A percentile compares a stretch with the other conserved stretches of the same genome.
phyloP scores from a whole-genome alignment of 2,888 invertebrate species.

The Baronia brevicornis region DNA sequence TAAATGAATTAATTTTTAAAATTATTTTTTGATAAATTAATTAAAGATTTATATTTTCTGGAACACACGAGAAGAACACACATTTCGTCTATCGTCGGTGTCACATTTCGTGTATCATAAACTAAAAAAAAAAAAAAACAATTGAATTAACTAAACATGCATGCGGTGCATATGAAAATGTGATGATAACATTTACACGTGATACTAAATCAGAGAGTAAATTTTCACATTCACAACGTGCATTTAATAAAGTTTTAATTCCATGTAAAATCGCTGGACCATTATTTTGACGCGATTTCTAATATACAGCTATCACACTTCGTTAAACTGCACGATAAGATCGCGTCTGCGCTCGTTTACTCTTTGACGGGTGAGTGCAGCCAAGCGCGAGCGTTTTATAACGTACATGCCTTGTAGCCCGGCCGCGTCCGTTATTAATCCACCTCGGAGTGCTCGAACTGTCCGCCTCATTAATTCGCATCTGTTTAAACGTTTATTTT shows the following conservation, averaged over 20 bases:
- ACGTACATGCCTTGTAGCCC: slow-evolving; percentile 45
- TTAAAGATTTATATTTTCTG: too few species aligned
- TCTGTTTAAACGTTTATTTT: slow-evolving; percentile 6
- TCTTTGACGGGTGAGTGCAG: slow-evolving; percentile 52
- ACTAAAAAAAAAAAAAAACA: too few species aligned
- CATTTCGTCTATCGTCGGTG: too few species aligned
- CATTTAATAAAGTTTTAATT: not conserved
- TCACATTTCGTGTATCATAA: too few species aligned
- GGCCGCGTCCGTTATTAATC: slow-evolving; percentile 35
- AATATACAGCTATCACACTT: slow-evolving; percentile 17
- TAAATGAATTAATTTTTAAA: too few species aligned
- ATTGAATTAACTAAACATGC: too few species aligned
- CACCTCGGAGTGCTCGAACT: slow-evolving; percentile 1
- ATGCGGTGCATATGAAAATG: too few species aligned
- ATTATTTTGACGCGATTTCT: slow-evolving; percentile 19
- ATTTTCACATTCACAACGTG: slow-evolving; percentile 2
- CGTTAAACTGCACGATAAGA: slow-evolving; percentile 19
- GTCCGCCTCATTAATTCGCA: slow-evolving; percentile 3
- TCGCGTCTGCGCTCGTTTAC: slow-evolving; percentile 28
- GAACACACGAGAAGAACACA: too few species aligned
- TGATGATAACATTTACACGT: too few species aligned
- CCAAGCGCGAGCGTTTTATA: slow-evolving; percentile 59
- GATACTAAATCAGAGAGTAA: too few species aligned
- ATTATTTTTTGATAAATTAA: too few species aligned
- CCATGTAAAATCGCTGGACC: not conserved